Evolutionary conservation across 2,888 invertebrate genomes (phyloP), one percentile per base, ranked within the genome.

Genomic region (Idaea aversata): DNA sequence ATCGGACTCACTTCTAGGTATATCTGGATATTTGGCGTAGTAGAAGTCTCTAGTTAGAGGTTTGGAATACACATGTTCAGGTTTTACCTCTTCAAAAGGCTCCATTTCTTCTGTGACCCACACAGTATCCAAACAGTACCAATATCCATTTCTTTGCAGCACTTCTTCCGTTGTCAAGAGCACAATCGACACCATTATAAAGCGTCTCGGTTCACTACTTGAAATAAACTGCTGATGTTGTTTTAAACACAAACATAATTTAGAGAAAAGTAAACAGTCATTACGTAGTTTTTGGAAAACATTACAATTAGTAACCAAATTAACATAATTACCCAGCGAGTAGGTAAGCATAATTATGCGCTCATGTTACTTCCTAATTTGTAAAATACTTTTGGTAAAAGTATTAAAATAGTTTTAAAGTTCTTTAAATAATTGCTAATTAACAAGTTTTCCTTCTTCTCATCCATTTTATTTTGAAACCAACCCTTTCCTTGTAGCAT

Each of bases 1-100:
- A 64, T 93, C 93, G 0, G 92, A 92, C 77, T 91, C 91, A 71
- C 93, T 92, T 78, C 91, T 81, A 0, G 87, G 86, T 81, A 93
- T 90, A 61, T 92, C 91, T 1, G 91, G 91, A 70, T 82, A 83
- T 70, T 85, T 90, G 0, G 88, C 79, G 68, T 93, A 91, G 67
- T 92, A 93, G 25, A 84, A 74, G 68, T 92, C 93, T 76, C 87
- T 87, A 15, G 91, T 81, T 0, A 91, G 72, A 0, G 93, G 92
- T 72, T 90, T 92, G 0, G 72, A 66, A 73, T 83, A 92, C 47
- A 80, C 66, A 67, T 90, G 82, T 72, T 91, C 90, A 0, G 83
- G 82, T 72, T 84, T 85, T 4, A 91, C 81, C 69, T 91, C 91
- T 70, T 91, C 91, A 70, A 92, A 92, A 0, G 92, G 91, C 75